A percentile compares a stretch with the other conserved stretches of the same genome.
These are phyloP conservation scores for Balearica regulorum DNA, from an alignment of 2,797 vertebrate species.

Conservation along the genomic window DNA sequence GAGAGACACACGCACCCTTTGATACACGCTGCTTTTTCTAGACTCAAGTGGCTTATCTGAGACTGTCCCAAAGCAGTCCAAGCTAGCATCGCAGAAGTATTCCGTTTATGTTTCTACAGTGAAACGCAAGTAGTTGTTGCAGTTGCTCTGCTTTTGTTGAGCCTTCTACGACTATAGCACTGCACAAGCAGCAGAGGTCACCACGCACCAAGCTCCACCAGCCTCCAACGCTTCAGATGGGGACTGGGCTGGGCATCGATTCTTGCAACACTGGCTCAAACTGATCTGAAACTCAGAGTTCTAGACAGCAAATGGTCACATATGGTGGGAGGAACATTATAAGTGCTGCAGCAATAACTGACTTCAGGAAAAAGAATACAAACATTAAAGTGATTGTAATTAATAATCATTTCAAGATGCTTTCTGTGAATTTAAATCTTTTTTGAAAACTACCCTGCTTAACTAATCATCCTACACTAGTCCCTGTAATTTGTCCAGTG, in stretches of 20 bases:
- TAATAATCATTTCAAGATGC: constrained; percentile 85
- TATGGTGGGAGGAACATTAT: constrained; percentile 58
- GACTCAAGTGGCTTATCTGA: background rate
- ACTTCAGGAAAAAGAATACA: constrained; percentile 71
- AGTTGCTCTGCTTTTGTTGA: background rate
- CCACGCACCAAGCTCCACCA: constrained; percentile 29
- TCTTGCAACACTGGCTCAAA: background rate
- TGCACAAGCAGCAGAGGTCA: constrained; percentile 65
- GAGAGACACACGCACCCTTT: background rate
- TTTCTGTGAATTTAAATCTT: constrained; percentile 68
- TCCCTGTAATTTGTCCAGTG: constrained; percentile 32
- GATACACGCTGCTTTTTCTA: background rate
- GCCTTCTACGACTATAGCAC: background rate
- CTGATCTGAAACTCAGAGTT: background rate
- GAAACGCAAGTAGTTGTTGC: background rate
- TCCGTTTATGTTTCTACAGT: background rate
- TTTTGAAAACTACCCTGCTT: constrained; percentile 49
- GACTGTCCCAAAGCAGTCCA: background rate
- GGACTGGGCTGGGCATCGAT: background rate
- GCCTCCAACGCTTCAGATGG: background rate
- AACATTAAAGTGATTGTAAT: constrained; percentile 71
- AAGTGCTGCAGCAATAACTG: constrained; percentile 62
- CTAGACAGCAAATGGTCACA: background rate
- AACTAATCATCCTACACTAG: constrained; percentile 25
- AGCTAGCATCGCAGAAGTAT: background rate